Percentiles rank a stretch among this genome's conserved stretches.
Evolutionary conservation across 2,888 invertebrate genomes (phyloP).

Genomic region (Drosophila antonietae): DNA sequence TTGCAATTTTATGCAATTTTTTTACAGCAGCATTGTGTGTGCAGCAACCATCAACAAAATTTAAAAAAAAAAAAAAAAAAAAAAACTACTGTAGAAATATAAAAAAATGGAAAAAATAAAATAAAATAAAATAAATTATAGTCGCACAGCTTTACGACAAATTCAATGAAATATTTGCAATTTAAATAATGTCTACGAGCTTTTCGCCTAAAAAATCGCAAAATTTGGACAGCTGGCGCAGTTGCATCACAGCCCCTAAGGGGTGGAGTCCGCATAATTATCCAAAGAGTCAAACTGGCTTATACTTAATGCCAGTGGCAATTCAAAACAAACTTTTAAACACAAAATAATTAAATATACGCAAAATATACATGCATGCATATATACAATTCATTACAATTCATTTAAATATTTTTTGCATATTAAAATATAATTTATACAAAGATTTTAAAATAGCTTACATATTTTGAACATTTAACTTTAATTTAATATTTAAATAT

Average conservation of each 20-base stretch:
- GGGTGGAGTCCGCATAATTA: slow-evolving; percentile 37
- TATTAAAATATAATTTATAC: background rate
- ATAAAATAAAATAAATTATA: slow-evolving; percentile 66
- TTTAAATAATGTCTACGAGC: slow-evolving; percentile 75
- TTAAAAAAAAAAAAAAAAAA: slow-evolving; percentile 4
- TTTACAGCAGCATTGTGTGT: slow-evolving; percentile 44
- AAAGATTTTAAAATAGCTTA: too few relatives aligned
- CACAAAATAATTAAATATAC: background rate
- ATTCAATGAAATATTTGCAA: slow-evolving; percentile 75
- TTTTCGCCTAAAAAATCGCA: slow-evolving; percentile 51
- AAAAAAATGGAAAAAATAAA: slow-evolving; percentile 8
- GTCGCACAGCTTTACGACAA: slow-evolving; percentile 69
- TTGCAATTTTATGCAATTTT: slow-evolving; percentile 70
- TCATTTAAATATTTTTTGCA: too few relatives aligned
- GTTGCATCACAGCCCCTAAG: slow-evolving; percentile 57
- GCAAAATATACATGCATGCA: too few relatives aligned
- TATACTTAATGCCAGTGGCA: slow-evolving; percentile 23
- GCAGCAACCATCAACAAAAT: too few relatives aligned
- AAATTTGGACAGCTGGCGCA: slow-evolving; percentile 58
- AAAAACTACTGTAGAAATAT: slow-evolving; percentile 5
- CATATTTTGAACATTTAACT: too few relatives aligned
- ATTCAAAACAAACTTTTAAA: background rate
- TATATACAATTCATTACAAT: too few relatives aligned
- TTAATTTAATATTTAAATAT: background rate
- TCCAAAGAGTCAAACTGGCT: slow-evolving; percentile 1